Base-by-base conservation (phyloP, 2,888 invertebrate species). In the Diachrysia chrysitis region DNA sequence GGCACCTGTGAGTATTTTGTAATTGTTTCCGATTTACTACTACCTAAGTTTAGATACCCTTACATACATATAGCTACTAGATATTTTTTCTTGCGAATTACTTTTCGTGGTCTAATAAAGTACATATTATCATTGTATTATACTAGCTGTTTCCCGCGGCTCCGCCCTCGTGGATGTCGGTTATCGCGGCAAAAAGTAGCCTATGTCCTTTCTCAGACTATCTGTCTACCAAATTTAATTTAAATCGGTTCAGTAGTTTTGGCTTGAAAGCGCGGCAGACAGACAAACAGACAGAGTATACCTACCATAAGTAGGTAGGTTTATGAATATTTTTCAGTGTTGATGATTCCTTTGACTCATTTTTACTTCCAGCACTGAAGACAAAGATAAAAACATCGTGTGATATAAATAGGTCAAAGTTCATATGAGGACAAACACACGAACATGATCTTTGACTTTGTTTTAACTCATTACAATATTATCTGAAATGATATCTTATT, bases 361-460 rank as follows among this genome's bases (percentile, higher is more conserved):
- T 37, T n/a, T 42, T n/a, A n/a, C n/a, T 42, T 42, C n/a, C n/a
- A 42, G n/a, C 1, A 3, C 42, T 37, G n/a, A n/a, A 37, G n/a
- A 42, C 42, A n/a, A 42, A 42, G 42, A 42, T 42, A 42, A 42
- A 42, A 42, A 58, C 63, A 32, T 58, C 63, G 55, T 53, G 32
- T 21, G 64, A 10, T 51, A 19, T 12, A 51, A 51, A 21, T 19
- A 51, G 48, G 48, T 51, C 48, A 51, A 51, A 51, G 48, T 51
- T 51, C 48, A 21, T 7, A 21, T 3, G 12, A 10, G 48, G 10
- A 10, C 48, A 51, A 51, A 51, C 48, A 21, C 21, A 51, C 9
- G 17, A 21, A 51, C 12, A 12, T 21, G 12, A 51, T 51, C 48
- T 12, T 19, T 12, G 42, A 42, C n/a, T 42, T 42, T 42, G 16